A percentile compares a stretch with the other conserved stretches of the same genome.
These are phyloP conservation scores for Hyposoter didymator DNA, from an alignment of 2,888 invertebrate genomes.

Conservation along the genomic window DNA sequence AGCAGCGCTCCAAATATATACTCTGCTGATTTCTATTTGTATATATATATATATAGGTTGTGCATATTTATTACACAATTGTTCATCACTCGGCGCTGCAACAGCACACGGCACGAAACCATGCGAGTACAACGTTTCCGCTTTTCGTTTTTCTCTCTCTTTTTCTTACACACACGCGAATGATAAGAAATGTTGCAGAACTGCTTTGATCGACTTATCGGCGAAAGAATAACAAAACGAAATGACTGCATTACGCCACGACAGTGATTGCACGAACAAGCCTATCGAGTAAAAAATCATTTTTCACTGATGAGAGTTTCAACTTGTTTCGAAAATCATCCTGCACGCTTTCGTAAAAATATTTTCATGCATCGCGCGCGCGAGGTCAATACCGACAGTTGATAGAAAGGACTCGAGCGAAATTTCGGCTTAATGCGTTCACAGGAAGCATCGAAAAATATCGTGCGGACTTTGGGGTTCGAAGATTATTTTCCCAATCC, in stretches of 20 bases:
- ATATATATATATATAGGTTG: background rate
- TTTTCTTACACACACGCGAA: constrained; percentile 13
- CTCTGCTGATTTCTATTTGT: background rate
- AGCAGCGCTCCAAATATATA: background rate
- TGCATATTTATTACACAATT: constrained; percentile 6
- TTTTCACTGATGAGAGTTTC: background rate
- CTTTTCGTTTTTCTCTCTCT: constrained; percentile 1
- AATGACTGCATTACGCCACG: background rate
- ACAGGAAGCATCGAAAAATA: too few relatives aligned
- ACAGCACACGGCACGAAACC: background rate
- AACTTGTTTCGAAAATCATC: background rate
- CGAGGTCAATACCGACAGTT: background rate
- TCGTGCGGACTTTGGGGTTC: too few relatives aligned
- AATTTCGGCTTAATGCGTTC: too few relatives aligned
- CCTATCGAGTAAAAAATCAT: background rate
- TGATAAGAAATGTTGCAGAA: constrained; percentile 25
- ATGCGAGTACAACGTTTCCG: constrained; percentile 3
- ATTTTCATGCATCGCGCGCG: background rate
- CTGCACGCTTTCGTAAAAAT: background rate
- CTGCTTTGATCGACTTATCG: constrained; percentile 19
- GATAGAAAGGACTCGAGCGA: background rate
- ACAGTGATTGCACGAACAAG: background rate
- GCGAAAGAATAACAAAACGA: background rate
- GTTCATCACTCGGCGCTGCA: constrained; percentile 2
- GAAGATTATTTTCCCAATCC: too few relatives aligned